Base-by-base conservation (phyloP, 2,888 invertebrate genomes). In the Drosophila merina region DNA sequence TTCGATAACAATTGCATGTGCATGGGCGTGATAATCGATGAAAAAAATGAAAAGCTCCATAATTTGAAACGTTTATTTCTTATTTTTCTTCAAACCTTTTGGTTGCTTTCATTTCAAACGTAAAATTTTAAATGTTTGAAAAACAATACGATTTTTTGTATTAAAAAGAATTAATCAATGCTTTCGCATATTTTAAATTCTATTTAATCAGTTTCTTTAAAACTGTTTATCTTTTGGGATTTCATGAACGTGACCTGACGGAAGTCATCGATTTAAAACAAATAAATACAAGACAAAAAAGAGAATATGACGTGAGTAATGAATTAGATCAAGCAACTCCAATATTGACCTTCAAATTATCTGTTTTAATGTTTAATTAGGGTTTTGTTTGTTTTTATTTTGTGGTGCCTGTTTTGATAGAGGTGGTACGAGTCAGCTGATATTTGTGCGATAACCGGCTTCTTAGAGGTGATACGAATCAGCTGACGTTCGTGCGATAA, bases 1-100 rank as follows among this genome's bases (percentile, higher is more conserved):
- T 67, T 33, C 42, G 62, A 67, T 67, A 67, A 31, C 28, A 31
- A 55, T 14, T 40, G 20, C 42, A 42, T 69, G 57, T 0, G 44
- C 28, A 36, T 25, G 10, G 7, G 36, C 55, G 68, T 28, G 20
- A 30, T 12, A 36, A 12, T 36, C 36, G 36, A 5, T 20, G 20
- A 20, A 20, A 20, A 20, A 20, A 1, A 20, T 20, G 20, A 20
- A 20, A 20, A 20, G 20, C 20, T 20, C 20, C 20, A 20, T 20
- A 20, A 20, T 20, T 20, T 20, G 20, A 20, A 20, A 20, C 2
- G 20, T 20, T 20, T 2, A 20, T 20, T 20, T 20, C 20, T 20
- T 2, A 20, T 20, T 20, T 20, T 20, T 20, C 20, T 20, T 20
- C 20, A 20, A 20, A 20, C n/a, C n/a, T n/a, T n/a, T n/a, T n/a